A percentile compares a stretch with the other conserved stretches of the same genome.
phyloP scores from a whole-genome alignment of 2,888 invertebrate species.

The Periphyllus acericola region DNA sequence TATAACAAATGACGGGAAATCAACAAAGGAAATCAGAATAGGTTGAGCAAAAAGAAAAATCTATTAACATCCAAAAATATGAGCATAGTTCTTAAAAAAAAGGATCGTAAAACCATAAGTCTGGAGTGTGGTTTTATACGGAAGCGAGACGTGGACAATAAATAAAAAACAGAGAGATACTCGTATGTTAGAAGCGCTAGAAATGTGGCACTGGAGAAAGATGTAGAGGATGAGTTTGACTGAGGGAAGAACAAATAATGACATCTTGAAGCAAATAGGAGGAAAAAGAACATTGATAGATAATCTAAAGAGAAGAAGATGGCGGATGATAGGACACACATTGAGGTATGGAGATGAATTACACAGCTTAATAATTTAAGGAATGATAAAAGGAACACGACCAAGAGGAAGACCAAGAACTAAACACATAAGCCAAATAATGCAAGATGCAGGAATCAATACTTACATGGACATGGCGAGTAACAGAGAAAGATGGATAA shows the following conservation, averaged over 20 bases:
- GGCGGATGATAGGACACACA: not conserved
- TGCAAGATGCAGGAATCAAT: constrained; percentile 1
- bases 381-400: not conserved
- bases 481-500: not conserved
- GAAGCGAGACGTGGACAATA: constrained; percentile 17
- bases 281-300: constrained; percentile 13
- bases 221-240: constrained; percentile 7
- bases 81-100: not conserved
- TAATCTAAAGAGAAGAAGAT: not conserved
- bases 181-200: constrained; percentile 2
- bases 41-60: not conserved
- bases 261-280: not conserved
- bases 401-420: not conserved
- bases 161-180: constrained; percentile 12
- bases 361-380: not conserved
- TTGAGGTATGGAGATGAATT: not conserved
- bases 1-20: not conserved
- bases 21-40: not conserved
- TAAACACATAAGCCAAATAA: constrained; percentile 1
- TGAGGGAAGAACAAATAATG: not conserved
- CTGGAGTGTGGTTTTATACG: not conserved
- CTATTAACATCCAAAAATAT: not conserved
- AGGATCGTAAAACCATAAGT: constrained; percentile 1
- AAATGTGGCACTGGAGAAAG: constrained; percentile 10
- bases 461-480: not conserved